These are phyloP conservation scores for Osedax fenrisi DNA, from an alignment of 2,888 invertebrate species.

Conservation along the genomic window DNA sequence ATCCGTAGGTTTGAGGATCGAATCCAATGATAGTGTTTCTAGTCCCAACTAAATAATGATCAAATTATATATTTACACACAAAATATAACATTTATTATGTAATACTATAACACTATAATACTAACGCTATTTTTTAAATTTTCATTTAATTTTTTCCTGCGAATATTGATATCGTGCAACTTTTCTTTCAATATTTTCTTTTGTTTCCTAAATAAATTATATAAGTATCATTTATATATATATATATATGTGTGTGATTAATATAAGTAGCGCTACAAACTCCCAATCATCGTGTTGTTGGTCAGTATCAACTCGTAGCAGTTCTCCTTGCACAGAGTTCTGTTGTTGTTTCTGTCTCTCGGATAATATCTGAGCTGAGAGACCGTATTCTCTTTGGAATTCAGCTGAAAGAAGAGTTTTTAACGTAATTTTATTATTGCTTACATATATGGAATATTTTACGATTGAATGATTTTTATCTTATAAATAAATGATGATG, in stretches of 20 bases:
- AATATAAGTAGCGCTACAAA: background rate
- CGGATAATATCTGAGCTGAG: background rate
- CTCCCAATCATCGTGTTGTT: background rate
- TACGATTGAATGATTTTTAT: too few species aligned
- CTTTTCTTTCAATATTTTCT: background rate
- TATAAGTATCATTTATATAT: background rate
- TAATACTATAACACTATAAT: too few species aligned
- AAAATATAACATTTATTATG: too few species aligned
- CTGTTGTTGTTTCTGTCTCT: background rate
- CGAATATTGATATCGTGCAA: background rate
- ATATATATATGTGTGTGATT: background rate
- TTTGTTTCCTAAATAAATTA: background rate
- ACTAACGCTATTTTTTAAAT: background rate
- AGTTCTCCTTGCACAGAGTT: background rate
- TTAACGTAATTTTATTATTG: too few species aligned
- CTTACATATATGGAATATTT: too few species aligned
- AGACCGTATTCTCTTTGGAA: background rate
- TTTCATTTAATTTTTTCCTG: background rate
- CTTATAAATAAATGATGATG: too few species aligned
- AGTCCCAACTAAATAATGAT: too few species aligned
- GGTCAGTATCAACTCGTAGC: background rate
- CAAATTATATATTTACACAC: too few species aligned
- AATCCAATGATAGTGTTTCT: too few species aligned
- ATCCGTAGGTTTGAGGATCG: too few species aligned
- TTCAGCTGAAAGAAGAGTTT: background rate